These are phyloP conservation scores for Nebria ingens DNA, from an alignment of 1,140 invertebrate species.

Conservation along the genomic window DNA sequence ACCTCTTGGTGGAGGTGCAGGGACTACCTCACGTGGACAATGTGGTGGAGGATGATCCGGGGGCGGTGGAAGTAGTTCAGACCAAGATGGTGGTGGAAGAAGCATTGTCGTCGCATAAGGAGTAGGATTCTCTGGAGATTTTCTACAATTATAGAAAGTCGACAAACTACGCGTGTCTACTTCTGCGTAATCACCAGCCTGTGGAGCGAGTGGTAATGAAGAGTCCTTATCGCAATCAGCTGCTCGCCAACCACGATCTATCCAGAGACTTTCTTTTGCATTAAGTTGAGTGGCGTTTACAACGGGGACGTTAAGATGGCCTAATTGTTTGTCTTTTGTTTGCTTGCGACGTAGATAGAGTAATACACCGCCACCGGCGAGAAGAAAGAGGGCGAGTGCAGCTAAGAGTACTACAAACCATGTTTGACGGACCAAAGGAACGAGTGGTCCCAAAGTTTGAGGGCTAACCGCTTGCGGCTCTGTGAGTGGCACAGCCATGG, in stretches of 20 bases:
- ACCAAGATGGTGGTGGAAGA: constrained; percentile 57
- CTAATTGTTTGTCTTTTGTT: constrained; percentile 48
- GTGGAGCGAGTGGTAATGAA: constrained; percentile 26
- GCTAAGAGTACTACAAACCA: constrained; percentile 69
- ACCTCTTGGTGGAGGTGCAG: constrained; percentile 25
- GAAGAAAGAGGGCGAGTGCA: constrained; percentile 51
- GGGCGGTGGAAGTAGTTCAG: constrained; percentile 65
- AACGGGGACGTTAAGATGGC: constrained; percentile 52
- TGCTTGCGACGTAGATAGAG: constrained; percentile 52
- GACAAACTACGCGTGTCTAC: constrained; percentile 62
- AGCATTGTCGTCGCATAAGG: constrained; percentile 75
- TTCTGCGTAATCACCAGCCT: constrained; percentile 61
- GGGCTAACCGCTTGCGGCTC: constrained; percentile 29
- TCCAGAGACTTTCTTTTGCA: constrained; percentile 62
- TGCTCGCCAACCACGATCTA: constrained; percentile 61
- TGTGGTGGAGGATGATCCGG: constrained; percentile 67
- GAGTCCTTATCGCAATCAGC: constrained; percentile 56
- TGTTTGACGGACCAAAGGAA: constrained; percentile 50
- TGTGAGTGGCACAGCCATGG: constrained; percentile 40
- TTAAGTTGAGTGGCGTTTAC: constrained; percentile 54
- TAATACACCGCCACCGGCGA: constrained; percentile 51
- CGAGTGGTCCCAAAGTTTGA: constrained; percentile 30
- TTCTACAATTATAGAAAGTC: constrained; percentile 65
- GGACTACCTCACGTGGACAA: constrained; percentile 27
- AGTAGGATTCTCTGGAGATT: constrained; percentile 57